Evolutionary conservation across 1,140 invertebrate species (phyloP), one percentile per base, ranked within the genome.

Genomic region (Ceratina australensis): DNA sequence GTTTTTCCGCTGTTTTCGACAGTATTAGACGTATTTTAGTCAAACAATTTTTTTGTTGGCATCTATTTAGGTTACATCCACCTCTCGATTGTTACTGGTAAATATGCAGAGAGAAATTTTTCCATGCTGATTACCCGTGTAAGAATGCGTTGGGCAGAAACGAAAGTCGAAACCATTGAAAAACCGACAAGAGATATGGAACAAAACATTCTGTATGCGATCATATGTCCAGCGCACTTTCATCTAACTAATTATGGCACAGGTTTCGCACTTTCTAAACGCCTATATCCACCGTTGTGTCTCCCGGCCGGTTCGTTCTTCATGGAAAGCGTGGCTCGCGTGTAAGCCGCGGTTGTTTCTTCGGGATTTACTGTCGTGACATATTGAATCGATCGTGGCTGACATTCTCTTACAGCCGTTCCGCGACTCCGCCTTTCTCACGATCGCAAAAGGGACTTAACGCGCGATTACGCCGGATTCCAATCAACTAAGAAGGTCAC

Each of bases 391-490:
- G 16, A 1, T 22, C 60, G 16, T 63, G 28, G 28, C 3, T 42
- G 65, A 69, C 73, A 42, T 76, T 76, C 42, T 60, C 33, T 33
- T 15, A 10, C 15, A 10, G 15, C 12, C 42, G 20, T 60, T 52
- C 12, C 26, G 15, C 18, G 20, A 15, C 42, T 42, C 16, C n/a
- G 16, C 65, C 65, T 69, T 76, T 69, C 73, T 69, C 73, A 60
- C 65, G 49, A 20, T 42, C 28, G 12, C 47, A 18, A n/a, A 52
- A 71, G 66, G 22, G 28, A 26, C 65, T 76, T 54, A 42, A 61
- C 28, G 66, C 49, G 73, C 33, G 73, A 76, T 61, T 69, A 69
- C 8, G 13, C 26, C 20, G 47, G 68, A n/a, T 61, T 20, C 65
- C 61, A 61, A 77, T 61, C 66, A 33, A 13, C n/a, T 16, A 50